Conservation (phyloP, 1,140 invertebrate genomes). For the Diabrotica undecimpunctata region DNA sequence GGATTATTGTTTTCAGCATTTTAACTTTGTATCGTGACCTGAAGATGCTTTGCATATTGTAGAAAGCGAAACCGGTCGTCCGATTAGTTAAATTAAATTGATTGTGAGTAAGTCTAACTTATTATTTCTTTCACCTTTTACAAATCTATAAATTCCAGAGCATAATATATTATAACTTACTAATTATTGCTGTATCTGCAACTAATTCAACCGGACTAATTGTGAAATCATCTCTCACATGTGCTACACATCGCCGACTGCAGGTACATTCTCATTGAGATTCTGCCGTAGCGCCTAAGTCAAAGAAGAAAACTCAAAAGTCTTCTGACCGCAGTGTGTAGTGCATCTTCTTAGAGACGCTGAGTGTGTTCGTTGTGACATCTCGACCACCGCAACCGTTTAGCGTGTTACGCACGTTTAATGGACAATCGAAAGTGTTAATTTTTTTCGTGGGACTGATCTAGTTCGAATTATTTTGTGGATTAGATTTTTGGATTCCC, state of each 20-base stretch:
- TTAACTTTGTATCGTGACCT: too few species aligned
- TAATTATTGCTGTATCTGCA: too few species aligned
- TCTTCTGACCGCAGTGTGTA: neutral
- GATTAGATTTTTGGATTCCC: conserved; percentile 11
- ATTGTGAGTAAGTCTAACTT: too few species aligned
- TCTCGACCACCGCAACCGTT: too few species aligned
- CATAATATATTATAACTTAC: too few species aligned
- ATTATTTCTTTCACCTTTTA: too few species aligned
- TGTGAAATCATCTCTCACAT: conserved; percentile 2
- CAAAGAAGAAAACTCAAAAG: neutral
- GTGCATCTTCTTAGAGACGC: neutral
- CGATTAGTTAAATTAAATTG: too few species aligned
- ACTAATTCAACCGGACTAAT: neutral
- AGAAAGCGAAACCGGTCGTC: too few species aligned
- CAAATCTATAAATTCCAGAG: too few species aligned
- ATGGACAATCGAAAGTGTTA: conserved; percentile 18
- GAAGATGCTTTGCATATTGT: too few species aligned
- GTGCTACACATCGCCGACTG: neutral
- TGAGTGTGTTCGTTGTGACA: too few species aligned
- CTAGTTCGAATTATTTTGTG: neutral
- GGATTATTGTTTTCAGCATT: too few species aligned
- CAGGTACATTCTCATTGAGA: neutral
- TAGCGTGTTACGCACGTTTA: neutral
- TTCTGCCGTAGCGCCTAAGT: neutral
- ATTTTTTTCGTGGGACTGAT: conserved; percentile 12